Evolutionary conservation across 1,140 invertebrate species (phyloP).

Genomic region (Lepidostoma basale): DNA sequence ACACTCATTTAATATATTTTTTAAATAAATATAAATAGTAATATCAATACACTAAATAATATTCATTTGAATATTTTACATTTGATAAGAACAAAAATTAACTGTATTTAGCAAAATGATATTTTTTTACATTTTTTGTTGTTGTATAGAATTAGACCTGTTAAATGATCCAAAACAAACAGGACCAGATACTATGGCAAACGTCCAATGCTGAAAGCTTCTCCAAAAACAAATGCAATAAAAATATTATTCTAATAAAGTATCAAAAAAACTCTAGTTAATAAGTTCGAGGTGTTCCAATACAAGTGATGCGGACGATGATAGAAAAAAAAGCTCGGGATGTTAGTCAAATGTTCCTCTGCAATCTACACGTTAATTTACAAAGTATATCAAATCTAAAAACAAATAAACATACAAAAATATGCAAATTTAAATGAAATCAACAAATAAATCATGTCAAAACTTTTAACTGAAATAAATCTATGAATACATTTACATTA

Average conservation of each 20-base stretch:
- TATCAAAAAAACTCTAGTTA: not conserved
- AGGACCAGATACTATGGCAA: not conserved
- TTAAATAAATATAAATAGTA: no score
- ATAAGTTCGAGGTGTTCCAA: slow-evolving; percentile 1
- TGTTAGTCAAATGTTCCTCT: no score
- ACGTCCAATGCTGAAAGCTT: not conserved
- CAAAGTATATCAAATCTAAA: slow-evolving; percentile 1
- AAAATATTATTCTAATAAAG: not conserved
- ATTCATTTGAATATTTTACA: no score
- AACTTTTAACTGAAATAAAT: not conserved
- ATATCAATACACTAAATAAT: no score
- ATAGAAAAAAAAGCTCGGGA: no score
- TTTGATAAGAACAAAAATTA: no score
- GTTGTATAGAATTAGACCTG: no score
- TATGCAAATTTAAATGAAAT: not conserved
- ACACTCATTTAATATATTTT: no score
- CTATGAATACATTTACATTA: not conserved
- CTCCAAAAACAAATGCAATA: not conserved
- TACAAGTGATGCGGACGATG: not conserved
- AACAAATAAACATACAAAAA: not conserved
- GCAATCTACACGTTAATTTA: not conserved
- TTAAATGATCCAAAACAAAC: no score
- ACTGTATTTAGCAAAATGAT: no score
- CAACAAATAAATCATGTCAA: not conserved
- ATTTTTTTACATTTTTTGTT: no score